phyloP scores from a whole-genome alignment of 2,888 invertebrate genomes.

The Mythimna ferrago region DNA sequence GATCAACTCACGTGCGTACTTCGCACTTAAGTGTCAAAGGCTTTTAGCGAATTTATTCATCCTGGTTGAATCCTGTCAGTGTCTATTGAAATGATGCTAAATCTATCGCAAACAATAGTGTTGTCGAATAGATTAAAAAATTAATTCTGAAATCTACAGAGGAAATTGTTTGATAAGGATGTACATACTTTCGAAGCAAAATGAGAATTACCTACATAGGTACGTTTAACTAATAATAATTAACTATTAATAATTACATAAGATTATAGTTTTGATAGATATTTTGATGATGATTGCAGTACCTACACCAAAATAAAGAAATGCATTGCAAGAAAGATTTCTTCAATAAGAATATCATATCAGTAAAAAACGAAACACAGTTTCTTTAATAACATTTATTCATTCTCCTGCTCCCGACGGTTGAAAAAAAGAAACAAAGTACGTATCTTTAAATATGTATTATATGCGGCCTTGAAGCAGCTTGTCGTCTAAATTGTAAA shows the following conservation, averaged over 20 bases:
- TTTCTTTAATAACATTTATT: slow-evolving; percentile 1
- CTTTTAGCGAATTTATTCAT: slow-evolving; percentile 27
- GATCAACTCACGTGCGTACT: slow-evolving; percentile 15
- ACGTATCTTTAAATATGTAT: slow-evolving; percentile 46
- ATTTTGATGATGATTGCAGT: not conserved
- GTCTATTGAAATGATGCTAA: not conserved
- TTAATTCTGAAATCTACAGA: not conserved
- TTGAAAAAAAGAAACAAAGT: slow-evolving; percentile 29
- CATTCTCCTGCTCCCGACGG: slow-evolving; percentile 11
- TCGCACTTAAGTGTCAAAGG: slow-evolving; percentile 23
- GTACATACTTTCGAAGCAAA: not conserved
- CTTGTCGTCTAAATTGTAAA: slow-evolving; percentile 13
- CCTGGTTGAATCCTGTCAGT: slow-evolving; percentile 2
- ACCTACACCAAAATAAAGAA: not conserved
- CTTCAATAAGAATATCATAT: not conserved
- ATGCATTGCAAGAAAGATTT: not conserved
- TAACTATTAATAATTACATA: too few species aligned
- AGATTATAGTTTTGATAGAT: not conserved
- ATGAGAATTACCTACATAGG: not conserved
- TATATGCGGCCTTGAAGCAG: slow-evolving; percentile 32
- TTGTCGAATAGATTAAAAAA: not conserved
- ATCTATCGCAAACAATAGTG: not conserved
- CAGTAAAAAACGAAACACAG: not conserved
- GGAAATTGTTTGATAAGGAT: not conserved
- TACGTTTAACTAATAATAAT: not conserved